A percentile compares a stretch with the other conserved stretches of the same genome.
These are phyloP conservation scores for Trichogramma evanescens DNA, from an alignment of 2,888 invertebrate species.

Conservation along the genomic window DNA sequence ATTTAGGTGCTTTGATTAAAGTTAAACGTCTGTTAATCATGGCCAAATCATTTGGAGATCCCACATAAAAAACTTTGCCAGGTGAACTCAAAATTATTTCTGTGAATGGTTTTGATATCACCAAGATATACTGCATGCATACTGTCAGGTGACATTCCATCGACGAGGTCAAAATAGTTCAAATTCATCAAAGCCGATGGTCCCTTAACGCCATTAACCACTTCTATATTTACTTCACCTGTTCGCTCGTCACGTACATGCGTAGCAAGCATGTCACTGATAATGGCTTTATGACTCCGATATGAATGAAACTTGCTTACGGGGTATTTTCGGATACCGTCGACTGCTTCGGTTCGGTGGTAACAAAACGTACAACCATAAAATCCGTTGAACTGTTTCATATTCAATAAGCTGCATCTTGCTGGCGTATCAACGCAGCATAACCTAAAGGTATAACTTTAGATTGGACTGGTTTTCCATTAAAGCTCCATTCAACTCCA, in stretches of 20 bases:
- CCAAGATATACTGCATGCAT: conserved; percentile 22
- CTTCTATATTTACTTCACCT: neutral
- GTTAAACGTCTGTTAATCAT: conserved; percentile 12
- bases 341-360: no score
- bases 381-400: no score
- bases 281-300: no score
- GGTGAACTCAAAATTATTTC: neutral
- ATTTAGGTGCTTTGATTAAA: conserved; percentile 13
- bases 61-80: conserved; percentile 7
- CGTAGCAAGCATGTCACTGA: no score
- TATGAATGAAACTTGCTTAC: no score
- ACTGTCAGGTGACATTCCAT: conserved; percentile 22
- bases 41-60: conserved; percentile 7
- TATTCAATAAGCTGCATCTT: conserved; percentile 8
- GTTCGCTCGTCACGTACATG: no score
- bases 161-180: conserved; percentile 20
- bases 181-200: conserved; percentile 14
- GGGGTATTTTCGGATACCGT: no score
- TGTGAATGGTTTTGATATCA: conserved; percentile 8
- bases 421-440: conserved; percentile 16
- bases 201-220: conserved; percentile 14
- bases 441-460: conserved; percentile 16
- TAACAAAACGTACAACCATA: no score
- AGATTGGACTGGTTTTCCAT: conserved; percentile 8
- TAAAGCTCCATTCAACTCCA: conserved; percentile 16